Conservation (phyloP, 2,797 vertebrate species). For the Taeniopygia guttata region DNA sequence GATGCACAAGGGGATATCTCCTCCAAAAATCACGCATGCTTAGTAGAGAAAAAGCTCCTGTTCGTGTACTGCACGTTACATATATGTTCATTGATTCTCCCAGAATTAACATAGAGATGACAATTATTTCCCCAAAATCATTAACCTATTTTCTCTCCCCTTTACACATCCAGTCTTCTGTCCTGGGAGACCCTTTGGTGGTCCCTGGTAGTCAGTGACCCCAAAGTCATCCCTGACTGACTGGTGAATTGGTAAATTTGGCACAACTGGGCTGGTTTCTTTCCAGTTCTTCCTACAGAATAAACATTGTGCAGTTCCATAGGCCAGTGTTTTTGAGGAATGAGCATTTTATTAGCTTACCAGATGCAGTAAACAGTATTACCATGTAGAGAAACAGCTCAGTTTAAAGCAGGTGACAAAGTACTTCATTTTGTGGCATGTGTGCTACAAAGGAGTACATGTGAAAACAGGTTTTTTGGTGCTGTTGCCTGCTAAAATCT, state of each 20-base stretch:
- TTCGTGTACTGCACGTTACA: accelerated
- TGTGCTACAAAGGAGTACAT: neutral
- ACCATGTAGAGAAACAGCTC: neutral
- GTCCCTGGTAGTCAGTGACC: no score
- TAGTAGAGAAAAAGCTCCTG: neutral
- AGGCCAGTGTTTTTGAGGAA: neutral
- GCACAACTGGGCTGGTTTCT: neutral
- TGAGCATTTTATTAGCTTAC: neutral
- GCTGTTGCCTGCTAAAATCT: neutral
- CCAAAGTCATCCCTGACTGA: no score
- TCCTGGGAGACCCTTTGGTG: neutral
- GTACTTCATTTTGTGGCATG: neutral
- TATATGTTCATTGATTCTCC: neutral
- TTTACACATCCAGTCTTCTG: neutral
- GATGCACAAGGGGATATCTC: neutral
- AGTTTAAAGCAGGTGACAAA: neutral
- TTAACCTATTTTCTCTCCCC: neutral
- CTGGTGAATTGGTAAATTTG: neutral
- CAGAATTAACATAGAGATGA: neutral
- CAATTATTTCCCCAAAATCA: neutral
- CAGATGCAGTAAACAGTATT: neutral
- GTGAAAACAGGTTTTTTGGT: neutral
- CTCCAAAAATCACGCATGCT: neutral
- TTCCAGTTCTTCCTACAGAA: neutral
- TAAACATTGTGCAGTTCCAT: neutral